Evolutionary conservation across 2,797 vertebrate genomes (phyloP), one percentile per base, ranked within the genome.

Genomic region (Propithecus perrieri): DNA sequence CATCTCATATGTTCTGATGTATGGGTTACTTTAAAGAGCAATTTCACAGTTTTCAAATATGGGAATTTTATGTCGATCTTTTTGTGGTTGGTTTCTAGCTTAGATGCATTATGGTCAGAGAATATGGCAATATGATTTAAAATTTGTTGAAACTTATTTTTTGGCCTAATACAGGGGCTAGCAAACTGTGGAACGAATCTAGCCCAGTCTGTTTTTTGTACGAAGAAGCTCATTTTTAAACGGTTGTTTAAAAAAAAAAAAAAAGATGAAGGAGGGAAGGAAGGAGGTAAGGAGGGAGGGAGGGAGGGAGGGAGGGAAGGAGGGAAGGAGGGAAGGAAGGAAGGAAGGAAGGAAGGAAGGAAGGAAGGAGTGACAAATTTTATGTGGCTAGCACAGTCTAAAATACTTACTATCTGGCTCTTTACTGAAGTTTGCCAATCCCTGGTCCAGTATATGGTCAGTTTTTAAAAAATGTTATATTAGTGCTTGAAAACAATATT

Each of bases 71-170:
- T 46, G 72, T 38, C 57, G 84, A 86, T n/a, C 18, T 72, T 78
- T 83, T 72, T 91, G 48, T 84, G 50, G 10, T 35, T 94, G 33
- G 67, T 67, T 85, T 84, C 81, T 61, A 95, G 28, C 24, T 69
- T 4, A 59, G 48, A 72, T 65, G 35, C 26, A 85, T 1, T 46
- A 2, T 67, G 38, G 75, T 85, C 50, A 71, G 41, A 80, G 46
- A 75, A 81, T 41, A 15, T 53, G n/a, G 26, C 65, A 50, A 24
- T 28, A 90, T 24, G 35, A 91, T 55, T 90, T 84, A 43, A 74
- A 95, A 86, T 89, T 78, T 90, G 57, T 30, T 85, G 46, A 93
- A 76, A n/a, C 28, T 53, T 72, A 94, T 75, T 87, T 61, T 95
- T 78, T 71, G 50, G 43, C 7, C 18, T 33, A 38, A 33, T 53